Base-by-base conservation (phyloP, 2,113 vertebrate species). In the Rhynchomys soricoides region DNA sequence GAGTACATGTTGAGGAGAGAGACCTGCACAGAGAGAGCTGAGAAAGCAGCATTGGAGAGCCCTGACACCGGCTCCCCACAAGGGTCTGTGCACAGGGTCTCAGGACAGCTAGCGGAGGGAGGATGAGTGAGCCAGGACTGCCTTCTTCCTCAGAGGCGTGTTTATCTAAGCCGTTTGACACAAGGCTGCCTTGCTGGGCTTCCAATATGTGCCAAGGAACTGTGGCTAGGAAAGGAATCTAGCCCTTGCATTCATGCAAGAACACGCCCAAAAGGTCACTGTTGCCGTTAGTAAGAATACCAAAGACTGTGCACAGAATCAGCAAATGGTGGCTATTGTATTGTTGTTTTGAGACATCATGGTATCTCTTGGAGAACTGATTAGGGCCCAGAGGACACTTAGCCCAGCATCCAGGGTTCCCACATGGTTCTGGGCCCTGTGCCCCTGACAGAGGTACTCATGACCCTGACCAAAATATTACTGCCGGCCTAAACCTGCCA, bases 391-490 rank as follows among this genome's bases (percentile, higher is more conserved):
- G 31, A 0, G 1, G 10, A 50, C 52, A 45, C 57, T 21, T 7
- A 37, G n/a, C 71, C n/a, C 1, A 4, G 7, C 34, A 45, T 52
- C 45, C 16, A 15, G 73, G 73, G 78, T 31, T 9, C 0, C 68
- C 24, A 24, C 24, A 17, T 0, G 13, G 22, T 57, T 85, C 3
- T 3, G 10, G 71, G 87, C 3, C 3, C 1, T 1, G 9, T 3
- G 3, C 26, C 21, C 68, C 83, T 62, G 52, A 62, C 83, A 57
- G 34, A n/a, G 2, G 24, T 52, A 29, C 37, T 8, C 24, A 34
- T 57, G 26, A 3, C 8, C 21, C 22, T 31, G 15, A 15, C 7
- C 43, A 64, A 85, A 13, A 48, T 40, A 55, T 43, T 55, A 31
- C 3, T 57, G 26, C 29, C 2, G 1, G 43, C 5, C 48, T n/a